phyloP scores from a whole-genome alignment of 37 sponge, comb jelly and placozoan genomes.

The Cladorhizidae sp. region DNA sequence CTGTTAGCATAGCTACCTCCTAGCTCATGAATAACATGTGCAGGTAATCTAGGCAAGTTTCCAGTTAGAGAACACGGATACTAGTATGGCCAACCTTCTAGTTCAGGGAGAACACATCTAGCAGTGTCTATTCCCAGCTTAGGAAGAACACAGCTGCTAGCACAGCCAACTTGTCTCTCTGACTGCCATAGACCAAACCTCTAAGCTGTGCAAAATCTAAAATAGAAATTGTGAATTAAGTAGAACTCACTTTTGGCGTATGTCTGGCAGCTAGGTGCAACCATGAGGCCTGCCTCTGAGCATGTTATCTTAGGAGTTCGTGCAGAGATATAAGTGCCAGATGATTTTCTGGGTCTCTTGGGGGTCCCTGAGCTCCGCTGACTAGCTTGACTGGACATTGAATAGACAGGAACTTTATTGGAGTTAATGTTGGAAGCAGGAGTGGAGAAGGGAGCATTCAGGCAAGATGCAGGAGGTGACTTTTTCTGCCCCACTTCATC shows the following conservation, averaged over 20 bases:
- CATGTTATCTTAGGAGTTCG: conserved; percentile 3
- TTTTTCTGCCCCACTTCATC: conserved; percentile 25
- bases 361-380: neutral
- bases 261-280: neutral
- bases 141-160: no score
- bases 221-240: no score
- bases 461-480: neutral
- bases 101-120: no score
- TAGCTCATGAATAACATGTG: no score
- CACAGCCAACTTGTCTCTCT: no score
- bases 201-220: no score
- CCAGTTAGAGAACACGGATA: no score
- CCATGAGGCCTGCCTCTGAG: neutral
- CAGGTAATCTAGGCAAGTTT: no score
- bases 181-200: no score
- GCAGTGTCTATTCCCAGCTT: no score
- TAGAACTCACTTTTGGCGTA: neutral
- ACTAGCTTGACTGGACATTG: neutral
- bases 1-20: no score
- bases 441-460: neutral
- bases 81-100: no score
- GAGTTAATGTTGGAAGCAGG: neutral
- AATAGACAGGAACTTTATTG: neutral
- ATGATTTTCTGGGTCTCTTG: neutral
- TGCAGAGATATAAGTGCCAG: neutral